Conservation (phyloP, 2,113 vertebrate genomes). For the Cyanoderma ruficeps region DNA sequence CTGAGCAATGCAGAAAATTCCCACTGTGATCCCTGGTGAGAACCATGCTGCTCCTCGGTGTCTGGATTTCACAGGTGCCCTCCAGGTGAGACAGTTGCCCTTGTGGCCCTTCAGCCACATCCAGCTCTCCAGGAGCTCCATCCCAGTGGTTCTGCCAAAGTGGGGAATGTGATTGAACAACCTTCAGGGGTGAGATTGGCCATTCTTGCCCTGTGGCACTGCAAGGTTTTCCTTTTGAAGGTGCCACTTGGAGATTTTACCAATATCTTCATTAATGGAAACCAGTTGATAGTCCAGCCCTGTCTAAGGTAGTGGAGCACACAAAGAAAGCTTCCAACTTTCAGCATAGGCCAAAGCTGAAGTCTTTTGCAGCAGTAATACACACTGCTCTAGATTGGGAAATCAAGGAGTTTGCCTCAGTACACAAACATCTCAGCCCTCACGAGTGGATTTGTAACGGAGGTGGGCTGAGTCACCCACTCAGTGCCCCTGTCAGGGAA, state of each 20-base stretch:
- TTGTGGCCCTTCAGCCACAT: background rate
- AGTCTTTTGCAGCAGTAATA: background rate
- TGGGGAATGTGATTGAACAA: accelerated
- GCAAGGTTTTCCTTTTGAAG: background rate
- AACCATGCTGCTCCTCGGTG: background rate
- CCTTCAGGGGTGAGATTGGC: background rate
- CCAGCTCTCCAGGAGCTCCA: background rate
- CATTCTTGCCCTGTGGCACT: background rate
- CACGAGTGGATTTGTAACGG: background rate
- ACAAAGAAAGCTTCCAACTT: background rate
- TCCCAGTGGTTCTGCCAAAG: background rate
- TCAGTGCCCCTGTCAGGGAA: background rate
- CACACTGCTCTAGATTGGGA: background rate
- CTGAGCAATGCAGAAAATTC: background rate
- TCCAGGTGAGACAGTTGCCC: accelerated
- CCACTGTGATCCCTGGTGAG: background rate
- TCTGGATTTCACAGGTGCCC: background rate
- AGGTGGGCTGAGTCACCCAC: background rate
- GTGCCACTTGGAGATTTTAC: background rate
- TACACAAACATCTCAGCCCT: background rate
- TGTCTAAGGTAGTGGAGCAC: background rate
- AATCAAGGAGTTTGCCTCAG: background rate
- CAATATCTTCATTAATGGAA: background rate
- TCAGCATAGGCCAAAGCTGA: background rate
- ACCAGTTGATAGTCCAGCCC: background rate